A percentile compares a stretch with the other conserved stretches of the same genome.
phyloP scores from a whole-genome alignment of 2,888 invertebrate species.

The Drosophila villosipedis region DNA sequence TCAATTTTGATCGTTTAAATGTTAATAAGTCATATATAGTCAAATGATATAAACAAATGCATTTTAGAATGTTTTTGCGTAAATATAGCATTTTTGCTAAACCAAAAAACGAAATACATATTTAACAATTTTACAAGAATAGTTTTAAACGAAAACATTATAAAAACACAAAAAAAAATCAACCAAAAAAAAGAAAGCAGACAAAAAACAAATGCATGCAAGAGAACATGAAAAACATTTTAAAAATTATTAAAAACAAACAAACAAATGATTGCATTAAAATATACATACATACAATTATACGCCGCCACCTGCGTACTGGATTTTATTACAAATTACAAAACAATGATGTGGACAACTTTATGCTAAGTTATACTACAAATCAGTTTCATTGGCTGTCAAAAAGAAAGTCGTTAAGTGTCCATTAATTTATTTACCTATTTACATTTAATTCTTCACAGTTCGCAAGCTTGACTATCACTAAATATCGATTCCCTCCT shows the following conservation, averaged over 20 bases:
- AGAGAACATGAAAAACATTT: conserved; percentile 55
- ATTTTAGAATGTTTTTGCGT: conserved; percentile 76
- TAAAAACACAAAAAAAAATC: conserved; percentile 1
- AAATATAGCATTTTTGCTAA: conserved; percentile 74
- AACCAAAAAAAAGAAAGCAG: conserved; percentile 2
- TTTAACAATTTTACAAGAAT: conserved; percentile 71
- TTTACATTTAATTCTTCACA: neutral
- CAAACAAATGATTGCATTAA: conserved; percentile 49
- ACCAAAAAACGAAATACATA: conserved; percentile 53
- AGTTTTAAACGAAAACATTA: conserved; percentile 54
- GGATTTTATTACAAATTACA: conserved; percentile 30
- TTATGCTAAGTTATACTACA: neutral
- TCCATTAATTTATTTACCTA: neutral
- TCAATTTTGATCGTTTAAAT: conserved; percentile 53
- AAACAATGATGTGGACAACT: conserved; percentile 1
- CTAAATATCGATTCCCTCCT: neutral
- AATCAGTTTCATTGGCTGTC: neutral
- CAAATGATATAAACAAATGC: conserved; percentile 63
- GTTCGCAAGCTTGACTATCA: neutral
- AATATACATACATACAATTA: conserved; percentile 67
- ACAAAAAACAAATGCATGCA: conserved; percentile 49
- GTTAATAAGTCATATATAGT: conserved; percentile 63
- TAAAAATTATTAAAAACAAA: conserved; percentile 54
- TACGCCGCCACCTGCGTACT: conserved; percentile 26
- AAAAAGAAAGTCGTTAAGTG: neutral